Evolutionary conservation across 2,797 vertebrate species (phyloP).

Genomic region (Cheirogaleus major): DNA sequence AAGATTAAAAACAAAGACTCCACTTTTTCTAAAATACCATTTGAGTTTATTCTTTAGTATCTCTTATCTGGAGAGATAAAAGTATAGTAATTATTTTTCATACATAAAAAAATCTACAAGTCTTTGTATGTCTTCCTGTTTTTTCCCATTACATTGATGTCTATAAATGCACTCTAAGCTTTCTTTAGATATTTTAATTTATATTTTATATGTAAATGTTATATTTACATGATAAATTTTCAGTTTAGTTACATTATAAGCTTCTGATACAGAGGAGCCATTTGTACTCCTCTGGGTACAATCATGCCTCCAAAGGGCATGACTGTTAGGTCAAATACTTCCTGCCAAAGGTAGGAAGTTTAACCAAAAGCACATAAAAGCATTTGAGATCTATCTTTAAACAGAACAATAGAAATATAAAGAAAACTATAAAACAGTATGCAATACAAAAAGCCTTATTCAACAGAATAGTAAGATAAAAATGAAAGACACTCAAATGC

Average conservation of each 20-base stretch:
- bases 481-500: neutral
- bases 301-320: neutral
- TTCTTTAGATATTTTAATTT: neutral
- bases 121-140: neutral
- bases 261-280: neutral
- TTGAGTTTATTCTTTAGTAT: neutral
- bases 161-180: neutral
- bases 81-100: neutral
- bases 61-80: slow-evolving; percentile 25
- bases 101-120: neutral
- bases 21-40: neutral
- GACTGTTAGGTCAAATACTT: neutral
- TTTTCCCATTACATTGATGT: neutral
- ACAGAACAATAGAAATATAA: neutral
- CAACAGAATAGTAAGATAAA: neutral
- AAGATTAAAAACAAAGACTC: neutral
- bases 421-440: neutral
- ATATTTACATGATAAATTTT: neutral
- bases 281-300: no score
- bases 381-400: neutral
- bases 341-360: neutral
- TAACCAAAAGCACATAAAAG: neutral
- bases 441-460: neutral
- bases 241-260: neutral
- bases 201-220: neutral